Conservation (phyloP, 2,113 vertebrate genomes). For the Coturnix japonica region DNA sequence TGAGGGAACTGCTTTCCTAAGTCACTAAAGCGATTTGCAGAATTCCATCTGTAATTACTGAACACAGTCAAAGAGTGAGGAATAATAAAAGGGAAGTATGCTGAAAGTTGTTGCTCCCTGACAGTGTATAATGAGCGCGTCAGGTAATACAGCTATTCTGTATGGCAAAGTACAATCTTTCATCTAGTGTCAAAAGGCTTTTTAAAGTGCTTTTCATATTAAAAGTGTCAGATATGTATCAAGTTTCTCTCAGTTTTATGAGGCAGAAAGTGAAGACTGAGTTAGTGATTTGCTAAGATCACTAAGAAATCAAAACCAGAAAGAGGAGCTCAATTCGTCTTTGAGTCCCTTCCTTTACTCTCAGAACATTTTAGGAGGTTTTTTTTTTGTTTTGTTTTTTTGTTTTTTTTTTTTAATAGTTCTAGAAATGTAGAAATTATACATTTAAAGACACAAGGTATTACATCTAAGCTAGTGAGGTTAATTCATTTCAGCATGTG, state of each 20-base stretch:
- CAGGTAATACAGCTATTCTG: conserved; percentile 54
- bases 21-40: conserved; percentile 12
- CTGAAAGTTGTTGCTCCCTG: conserved; percentile 58
- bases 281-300: conserved; percentile 63
- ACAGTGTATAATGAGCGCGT: conserved; percentile 47
- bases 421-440: conserved; percentile 33
- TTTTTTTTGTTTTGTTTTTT: conserved; percentile 1
- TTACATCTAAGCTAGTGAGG: conserved; percentile 32
- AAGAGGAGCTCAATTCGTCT: conserved; percentile 29
- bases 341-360: conserved; percentile 29
- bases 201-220: conserved; percentile 69
- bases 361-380: conserved; percentile 3
- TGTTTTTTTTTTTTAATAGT: conserved; percentile 41
- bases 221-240: conserved; percentile 57
- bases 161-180: conserved; percentile 55
- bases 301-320: conserved; percentile 54
- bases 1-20: background rate
- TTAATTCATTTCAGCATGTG: conserved; percentile 57
- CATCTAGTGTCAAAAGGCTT: conserved; percentile 59
- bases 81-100: conserved; percentile 53
- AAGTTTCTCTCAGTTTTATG: conserved; percentile 36
- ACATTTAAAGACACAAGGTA: conserved; percentile 24
- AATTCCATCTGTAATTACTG: conserved; percentile 44
- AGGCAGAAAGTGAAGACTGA: conserved; percentile 62
- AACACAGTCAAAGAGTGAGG: background rate